Evolutionary conservation across 2,888 invertebrate genomes (phyloP).

Genomic region (Campoplex nolae): DNA sequence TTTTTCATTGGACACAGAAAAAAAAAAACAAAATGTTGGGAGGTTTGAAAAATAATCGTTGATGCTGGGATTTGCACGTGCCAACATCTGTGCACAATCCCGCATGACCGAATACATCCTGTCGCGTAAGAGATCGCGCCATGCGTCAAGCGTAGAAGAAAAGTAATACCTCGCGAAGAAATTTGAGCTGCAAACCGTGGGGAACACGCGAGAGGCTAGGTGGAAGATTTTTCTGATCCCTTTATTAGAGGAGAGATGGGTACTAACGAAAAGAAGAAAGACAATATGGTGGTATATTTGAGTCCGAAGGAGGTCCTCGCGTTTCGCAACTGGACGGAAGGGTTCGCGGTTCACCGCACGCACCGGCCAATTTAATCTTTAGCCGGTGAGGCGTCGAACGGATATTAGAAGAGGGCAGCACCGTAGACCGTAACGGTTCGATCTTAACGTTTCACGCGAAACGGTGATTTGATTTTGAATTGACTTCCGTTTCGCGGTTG

Average conservation of each 20-base stretch:
- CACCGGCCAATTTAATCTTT: constrained; percentile 57
- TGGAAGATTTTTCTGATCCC: constrained; percentile 55
- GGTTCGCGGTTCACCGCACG: constrained; percentile 65
- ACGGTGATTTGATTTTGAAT: constrained; percentile 32
- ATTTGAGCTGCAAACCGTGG: constrained; percentile 52
- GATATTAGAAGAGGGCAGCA: constrained; percentile 41
- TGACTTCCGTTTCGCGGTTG: constrained; percentile 40
- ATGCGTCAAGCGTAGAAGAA: constrained; percentile 56
- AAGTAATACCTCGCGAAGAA: constrained; percentile 66
- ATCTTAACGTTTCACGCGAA: constrained; percentile 9
- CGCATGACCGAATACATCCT: constrained; percentile 66
- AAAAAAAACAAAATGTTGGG: background rate
- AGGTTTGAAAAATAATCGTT: background rate
- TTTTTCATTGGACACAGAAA: background rate
- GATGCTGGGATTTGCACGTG: constrained; percentile 39
- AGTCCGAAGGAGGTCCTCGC: constrained; percentile 20
- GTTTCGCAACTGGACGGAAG: constrained; percentile 60
- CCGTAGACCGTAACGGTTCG: constrained; percentile 46
- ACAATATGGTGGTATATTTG: constrained; percentile 18
- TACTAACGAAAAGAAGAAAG: constrained; percentile 30
- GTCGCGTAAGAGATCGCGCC: constrained; percentile 50
- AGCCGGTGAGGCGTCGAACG: constrained; percentile 28
- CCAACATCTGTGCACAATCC: constrained; percentile 47
- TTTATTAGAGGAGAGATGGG: constrained; percentile 38
- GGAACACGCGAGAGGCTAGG: constrained; percentile 55